Percentiles rank a stretch among this genome's conserved stretches.
phyloP scores from a whole-genome alignment of 2,797 vertebrate species.

The Loris lydekkerianus region DNA sequence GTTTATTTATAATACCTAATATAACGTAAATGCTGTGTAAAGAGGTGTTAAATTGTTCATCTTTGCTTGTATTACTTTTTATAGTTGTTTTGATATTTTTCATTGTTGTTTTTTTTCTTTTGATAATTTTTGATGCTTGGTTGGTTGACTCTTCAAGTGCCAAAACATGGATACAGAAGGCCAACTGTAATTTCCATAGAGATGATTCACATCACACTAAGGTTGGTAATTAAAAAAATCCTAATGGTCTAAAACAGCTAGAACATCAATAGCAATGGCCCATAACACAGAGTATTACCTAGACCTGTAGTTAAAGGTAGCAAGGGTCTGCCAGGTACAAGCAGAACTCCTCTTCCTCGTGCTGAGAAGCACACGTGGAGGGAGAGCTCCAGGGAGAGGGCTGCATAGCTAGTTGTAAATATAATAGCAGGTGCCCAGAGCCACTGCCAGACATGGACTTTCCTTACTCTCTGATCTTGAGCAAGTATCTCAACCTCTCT shows the following conservation, averaged over 20 bases:
- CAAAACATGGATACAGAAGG: not conserved
- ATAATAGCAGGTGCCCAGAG: not conserved
- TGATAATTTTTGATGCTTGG: not conserved
- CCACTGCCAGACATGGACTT: fast-evolving
- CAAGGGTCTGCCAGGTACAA: not conserved
- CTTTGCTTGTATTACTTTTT: not conserved
- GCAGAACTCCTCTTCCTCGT: not conserved
- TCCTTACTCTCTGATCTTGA: not conserved
- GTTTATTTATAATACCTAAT: not conserved
- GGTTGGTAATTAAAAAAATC: not conserved
- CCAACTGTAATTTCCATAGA: not conserved
- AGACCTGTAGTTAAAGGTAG: not conserved
- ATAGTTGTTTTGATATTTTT: not conserved
- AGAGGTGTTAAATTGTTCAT: not conserved
- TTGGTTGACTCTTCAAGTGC: not conserved
- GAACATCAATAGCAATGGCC: not conserved
- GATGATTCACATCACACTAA: not conserved
- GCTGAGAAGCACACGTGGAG: fast-evolving
- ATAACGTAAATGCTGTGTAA: not conserved
- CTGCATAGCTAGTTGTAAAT: not conserved
- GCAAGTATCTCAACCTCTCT: not conserved
- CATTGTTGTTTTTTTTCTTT: not conserved
- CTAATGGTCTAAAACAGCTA: not conserved
- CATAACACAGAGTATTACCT: not conserved
- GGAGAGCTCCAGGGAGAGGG: fast-evolving